These are phyloP conservation scores for Proisotoma minuta DNA, from an alignment of 2,888 invertebrate species.

Conservation along the genomic window DNA sequence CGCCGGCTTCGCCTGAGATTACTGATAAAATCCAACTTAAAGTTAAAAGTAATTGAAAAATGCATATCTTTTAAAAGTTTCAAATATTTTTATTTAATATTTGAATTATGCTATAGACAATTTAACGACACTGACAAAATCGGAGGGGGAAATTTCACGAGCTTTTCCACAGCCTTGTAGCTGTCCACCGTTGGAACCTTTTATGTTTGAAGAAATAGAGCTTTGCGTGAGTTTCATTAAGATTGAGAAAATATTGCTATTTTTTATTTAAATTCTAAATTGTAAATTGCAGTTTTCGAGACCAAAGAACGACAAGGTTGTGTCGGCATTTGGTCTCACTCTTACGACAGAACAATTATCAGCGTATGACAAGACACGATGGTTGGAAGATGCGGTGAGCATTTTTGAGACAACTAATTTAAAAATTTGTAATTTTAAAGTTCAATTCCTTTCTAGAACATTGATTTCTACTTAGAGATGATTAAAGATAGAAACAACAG, in stretches of 20 bases:
- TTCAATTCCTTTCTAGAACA: slow-evolving; percentile 56
- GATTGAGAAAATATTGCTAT: not conserved
- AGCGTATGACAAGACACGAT: slow-evolving; percentile 13
- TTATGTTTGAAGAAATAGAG: slow-evolving; percentile 25
- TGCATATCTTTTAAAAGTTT: no score
- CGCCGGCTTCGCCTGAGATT: no score
- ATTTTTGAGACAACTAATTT: not conserved
- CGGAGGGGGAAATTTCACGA: slow-evolving; percentile 14
- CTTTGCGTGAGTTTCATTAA: slow-evolving; percentile 14
- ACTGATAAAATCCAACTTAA: no score
- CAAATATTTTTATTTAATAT: no score
- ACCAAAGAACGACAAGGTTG: slow-evolving; percentile 22
- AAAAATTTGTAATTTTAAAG: not conserved
- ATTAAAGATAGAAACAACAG: slow-evolving; percentile 70
- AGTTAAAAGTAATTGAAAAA: no score
- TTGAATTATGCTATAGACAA: no score
- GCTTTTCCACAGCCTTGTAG: slow-evolving; percentile 20
- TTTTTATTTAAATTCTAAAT: not conserved
- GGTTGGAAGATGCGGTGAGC: slow-evolving; percentile 30
- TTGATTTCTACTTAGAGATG: slow-evolving; percentile 94
- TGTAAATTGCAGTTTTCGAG: slow-evolving; percentile 15
- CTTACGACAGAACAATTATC: slow-evolving; percentile 23
- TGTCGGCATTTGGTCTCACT: slow-evolving; percentile 15
- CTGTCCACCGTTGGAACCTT: slow-evolving; percentile 16
- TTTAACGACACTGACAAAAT: no score